Evolutionary conservation across 23 tunicate species (phyloP), one percentile per base, ranked within the genome.

Genomic region (Halocynthia aurantium): DNA sequence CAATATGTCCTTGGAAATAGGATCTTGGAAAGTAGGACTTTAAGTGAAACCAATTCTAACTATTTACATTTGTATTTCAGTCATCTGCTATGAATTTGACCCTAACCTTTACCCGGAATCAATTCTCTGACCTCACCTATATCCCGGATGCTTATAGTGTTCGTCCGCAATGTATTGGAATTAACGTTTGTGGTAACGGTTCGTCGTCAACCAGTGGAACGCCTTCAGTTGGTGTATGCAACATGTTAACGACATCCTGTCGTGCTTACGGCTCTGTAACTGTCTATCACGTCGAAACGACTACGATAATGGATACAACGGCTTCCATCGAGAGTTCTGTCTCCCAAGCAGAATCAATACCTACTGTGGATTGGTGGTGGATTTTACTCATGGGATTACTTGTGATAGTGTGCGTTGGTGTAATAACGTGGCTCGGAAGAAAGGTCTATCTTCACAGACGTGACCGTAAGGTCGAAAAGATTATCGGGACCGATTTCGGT

Each of bases 101-200:
- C 44, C 4, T 31, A 4, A 31, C 44, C 44, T 31, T 12, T 49
- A 77, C 57, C 19, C 13, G 12, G 52, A 76, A 57, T 55, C 13
- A 50, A 0, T 76, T 76, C 10, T 49, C 21, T n/a, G 80, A 76
- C 13, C 40, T 40, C 11, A 57, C 22, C 9, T 17, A 5, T 57
- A n/a, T 76, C 7, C 80, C 80, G 22, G 21, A 57, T 19, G 69
- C 52, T 4, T 60, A 60, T 67, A 67, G 13, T 15, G 72, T 17
- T 44, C 19, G 72, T n/a, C 72, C 72, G 19, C 72, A 81, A n/a
- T 81, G 85, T 50, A 56, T 81, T 8, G 85, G 85, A 54, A n/a
- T 9, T 6, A 21, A 60, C 15, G 85, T 72, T 31, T 81, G 85
- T 61, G 85, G 71, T 7, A 20, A 58, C 19, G 51, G 62, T 60